Conservation (phyloP, 2,888 invertebrate species). For the Hyppa rectilinea region DNA sequence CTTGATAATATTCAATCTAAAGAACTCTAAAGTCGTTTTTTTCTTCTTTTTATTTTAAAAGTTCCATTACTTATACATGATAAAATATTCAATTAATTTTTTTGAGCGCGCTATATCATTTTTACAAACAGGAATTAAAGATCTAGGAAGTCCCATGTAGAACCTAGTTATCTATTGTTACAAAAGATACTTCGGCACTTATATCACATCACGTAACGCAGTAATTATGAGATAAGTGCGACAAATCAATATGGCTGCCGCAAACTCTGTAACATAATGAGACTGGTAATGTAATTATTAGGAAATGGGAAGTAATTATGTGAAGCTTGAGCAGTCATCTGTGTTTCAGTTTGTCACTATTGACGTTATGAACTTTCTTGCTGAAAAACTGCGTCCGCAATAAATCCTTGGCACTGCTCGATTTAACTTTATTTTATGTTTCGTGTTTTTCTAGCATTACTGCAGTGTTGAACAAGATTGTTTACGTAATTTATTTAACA, state of each 20-base stretch:
- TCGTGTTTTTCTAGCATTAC: slow-evolving; percentile 29
- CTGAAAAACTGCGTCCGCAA: slow-evolving; percentile 25
- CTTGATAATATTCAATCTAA: background rate
- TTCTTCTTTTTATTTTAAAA: background rate
- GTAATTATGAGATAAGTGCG: slow-evolving; percentile 47
- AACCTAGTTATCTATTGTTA: slow-evolving; percentile 4
- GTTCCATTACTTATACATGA: no score
- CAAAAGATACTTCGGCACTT: slow-evolving; percentile 14
- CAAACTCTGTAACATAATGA: slow-evolving; percentile 57
- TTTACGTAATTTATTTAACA: slow-evolving; percentile 64
- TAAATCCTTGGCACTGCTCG: slow-evolving; percentile 21
- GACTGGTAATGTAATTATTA: slow-evolving; percentile 57
- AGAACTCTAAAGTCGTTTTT: background rate
- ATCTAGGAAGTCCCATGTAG: slow-evolving; percentile 35
- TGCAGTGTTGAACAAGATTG: slow-evolving; percentile 39
- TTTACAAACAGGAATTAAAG: background rate
- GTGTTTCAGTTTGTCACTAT: slow-evolving; percentile 58
- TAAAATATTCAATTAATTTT: background rate
- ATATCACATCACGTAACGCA: slow-evolving; percentile 43
- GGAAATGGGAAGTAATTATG: slow-evolving; percentile 67
- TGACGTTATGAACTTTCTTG: slow-evolving; percentile 45
- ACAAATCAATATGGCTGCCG: slow-evolving; percentile 55
- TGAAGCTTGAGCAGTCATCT: slow-evolving; percentile 69
- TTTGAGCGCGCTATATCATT: background rate
- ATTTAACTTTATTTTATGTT: slow-evolving; percentile 21